A percentile compares a stretch with the other conserved stretches of the same genome.
phyloP scores from a whole-genome alignment of 2,888 invertebrate genomes.

The Carcina quercana region DNA sequence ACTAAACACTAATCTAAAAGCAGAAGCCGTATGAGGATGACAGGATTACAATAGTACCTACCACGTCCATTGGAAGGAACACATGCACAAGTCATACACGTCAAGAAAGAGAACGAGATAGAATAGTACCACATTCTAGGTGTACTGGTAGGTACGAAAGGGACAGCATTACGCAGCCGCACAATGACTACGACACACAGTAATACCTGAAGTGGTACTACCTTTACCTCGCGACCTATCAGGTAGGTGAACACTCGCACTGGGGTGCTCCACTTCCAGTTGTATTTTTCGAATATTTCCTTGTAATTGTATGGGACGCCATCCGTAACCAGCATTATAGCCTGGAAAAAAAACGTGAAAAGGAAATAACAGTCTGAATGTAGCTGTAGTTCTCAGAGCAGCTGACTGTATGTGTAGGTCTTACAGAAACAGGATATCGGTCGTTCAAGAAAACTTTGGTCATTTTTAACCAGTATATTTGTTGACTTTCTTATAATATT shows the following conservation, averaged over 20 bases:
- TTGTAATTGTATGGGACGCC: conserved; percentile 96
- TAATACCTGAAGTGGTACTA: conserved; percentile 73
- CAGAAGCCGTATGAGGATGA: conserved; percentile 45
- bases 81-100: neutral
- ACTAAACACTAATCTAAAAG: conserved; percentile 31
- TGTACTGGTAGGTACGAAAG: conserved; percentile 59
- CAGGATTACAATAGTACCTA: conserved; percentile 7
- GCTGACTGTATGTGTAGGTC: too few relatives aligned
- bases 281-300: conserved; percentile 93
- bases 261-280: conserved; percentile 87
- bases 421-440: too few relatives aligned
- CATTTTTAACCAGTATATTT: too few relatives aligned
- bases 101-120: conserved; percentile 26
- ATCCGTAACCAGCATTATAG: conserved; percentile 99
- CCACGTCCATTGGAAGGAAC: neutral
- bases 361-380: too few relatives aligned
- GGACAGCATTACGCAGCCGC: conserved; percentile 70
- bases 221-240: conserved; percentile 91
- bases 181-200: conserved; percentile 73
- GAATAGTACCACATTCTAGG: conserved; percentile 71
- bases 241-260: conserved; percentile 98
- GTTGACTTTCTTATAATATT: too few relatives aligned
- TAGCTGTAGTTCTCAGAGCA: too few relatives aligned
- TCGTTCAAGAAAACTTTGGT: too few relatives aligned
- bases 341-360: too few relatives aligned